These are phyloP conservation scores for Metellina segmentata DNA, from an alignment of 2,888 invertebrate species.

Conservation along the genomic window DNA sequence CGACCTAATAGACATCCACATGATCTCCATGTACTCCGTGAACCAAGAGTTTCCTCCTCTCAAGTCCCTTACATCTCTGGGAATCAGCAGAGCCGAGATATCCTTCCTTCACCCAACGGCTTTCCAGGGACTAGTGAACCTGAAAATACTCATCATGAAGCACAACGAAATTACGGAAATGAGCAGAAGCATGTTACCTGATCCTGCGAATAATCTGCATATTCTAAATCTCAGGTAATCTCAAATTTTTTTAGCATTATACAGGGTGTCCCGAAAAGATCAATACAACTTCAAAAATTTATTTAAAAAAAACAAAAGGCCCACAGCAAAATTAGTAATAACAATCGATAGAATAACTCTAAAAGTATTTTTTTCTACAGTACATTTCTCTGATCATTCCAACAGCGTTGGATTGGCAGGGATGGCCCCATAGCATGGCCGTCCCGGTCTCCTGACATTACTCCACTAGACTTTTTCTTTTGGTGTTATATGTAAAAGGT, in stretches of 20 bases:
- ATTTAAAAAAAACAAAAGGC: too few species aligned
- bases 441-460: too few species aligned
- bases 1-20: conserved; percentile 42
- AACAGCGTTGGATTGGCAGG: too few species aligned
- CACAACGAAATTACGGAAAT: conserved; percentile 46
- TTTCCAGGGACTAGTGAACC: conserved; percentile 13
- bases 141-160: conserved; percentile 25
- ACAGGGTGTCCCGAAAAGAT: too few species aligned
- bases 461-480: too few species aligned
- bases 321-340: too few species aligned
- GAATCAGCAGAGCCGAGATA: conserved; percentile 50
- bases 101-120: conserved; percentile 48
- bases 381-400: too few species aligned
- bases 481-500: too few species aligned
- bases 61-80: conserved; percentile 15
- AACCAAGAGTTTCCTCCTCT: conserved; percentile 34
- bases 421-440: too few species aligned
- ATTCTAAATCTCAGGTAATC: conserved; percentile 55
- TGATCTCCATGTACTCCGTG: conserved; percentile 28
- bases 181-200: conserved; percentile 48
- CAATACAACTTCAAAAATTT: too few species aligned
- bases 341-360: too few species aligned
- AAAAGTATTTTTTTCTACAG: too few species aligned
- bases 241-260: neutral
- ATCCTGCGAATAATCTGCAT: conserved; percentile 29